These are phyloP conservation scores for Tyria jacobaeae DNA, from an alignment of 2,888 invertebrate genomes.

Conservation along the genomic window DNA sequence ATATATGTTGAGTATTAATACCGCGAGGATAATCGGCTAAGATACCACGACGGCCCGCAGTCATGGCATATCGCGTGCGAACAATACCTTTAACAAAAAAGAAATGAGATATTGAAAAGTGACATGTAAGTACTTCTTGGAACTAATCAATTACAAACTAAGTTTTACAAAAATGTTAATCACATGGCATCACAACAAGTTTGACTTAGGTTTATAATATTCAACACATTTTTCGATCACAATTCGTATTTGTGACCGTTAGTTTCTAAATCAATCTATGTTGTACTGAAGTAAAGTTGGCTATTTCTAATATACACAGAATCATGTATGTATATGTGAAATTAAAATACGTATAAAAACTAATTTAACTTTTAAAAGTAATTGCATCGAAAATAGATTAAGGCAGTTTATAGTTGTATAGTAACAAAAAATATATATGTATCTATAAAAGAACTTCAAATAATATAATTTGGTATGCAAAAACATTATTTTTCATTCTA, in stretches of 20 bases:
- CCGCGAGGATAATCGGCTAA: slow-evolving; percentile 69
- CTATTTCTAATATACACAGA: not conserved
- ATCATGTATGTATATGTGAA: slow-evolving; percentile 9
- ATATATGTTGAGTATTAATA: slow-evolving; percentile 73
- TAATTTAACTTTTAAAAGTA: slow-evolving; percentile 21
- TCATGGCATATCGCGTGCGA: slow-evolving; percentile 77
- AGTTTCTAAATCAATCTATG: slow-evolving; percentile 8
- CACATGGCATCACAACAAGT: not conserved
- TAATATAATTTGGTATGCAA: slow-evolving; percentile 7
- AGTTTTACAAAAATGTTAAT: not conserved
- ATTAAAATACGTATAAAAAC: slow-evolving; percentile 19
- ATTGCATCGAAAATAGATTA: slow-evolving; percentile 33
- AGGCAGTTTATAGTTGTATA: slow-evolving; percentile 35
- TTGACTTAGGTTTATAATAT: not conserved
- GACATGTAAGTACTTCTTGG: slow-evolving; percentile 63
- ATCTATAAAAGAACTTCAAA: slow-evolving; percentile 24
- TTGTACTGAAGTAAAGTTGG: not conserved
- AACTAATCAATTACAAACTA: slow-evolving; percentile 42
- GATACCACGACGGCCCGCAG: slow-evolving; percentile 61
- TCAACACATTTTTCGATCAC: slow-evolving; percentile 4
- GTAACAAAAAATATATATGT: slow-evolving; percentile 30
- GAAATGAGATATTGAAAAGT: slow-evolving; percentile 60
- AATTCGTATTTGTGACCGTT: not conserved
- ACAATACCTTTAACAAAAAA: slow-evolving; percentile 50
- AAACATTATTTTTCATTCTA: not conserved